Evolutionary conservation across 2,797 vertebrate genomes (phyloP).

Genomic region (Microcaecilia unicolor): DNA sequence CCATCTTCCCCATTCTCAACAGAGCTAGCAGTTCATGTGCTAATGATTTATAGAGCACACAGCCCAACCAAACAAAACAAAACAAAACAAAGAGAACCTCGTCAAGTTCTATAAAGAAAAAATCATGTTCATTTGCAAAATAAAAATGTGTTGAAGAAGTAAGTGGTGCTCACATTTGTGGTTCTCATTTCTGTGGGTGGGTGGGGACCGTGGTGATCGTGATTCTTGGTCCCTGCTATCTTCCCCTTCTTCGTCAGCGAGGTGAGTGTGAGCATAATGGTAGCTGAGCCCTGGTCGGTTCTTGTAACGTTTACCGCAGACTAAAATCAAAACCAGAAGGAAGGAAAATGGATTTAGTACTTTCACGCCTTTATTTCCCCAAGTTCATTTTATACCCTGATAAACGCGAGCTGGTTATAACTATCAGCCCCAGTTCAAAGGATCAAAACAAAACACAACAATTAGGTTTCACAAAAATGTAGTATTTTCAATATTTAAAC

Average conservation of each 20-base stretch:
- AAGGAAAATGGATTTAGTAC: too few species aligned
- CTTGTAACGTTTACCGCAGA: constrained; percentile 96
- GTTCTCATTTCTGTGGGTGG: constrained; percentile 72
- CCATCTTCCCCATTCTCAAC: too few species aligned
- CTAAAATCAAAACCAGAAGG: constrained; percentile 56
- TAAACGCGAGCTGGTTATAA: too few species aligned
- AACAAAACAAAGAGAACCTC: not conserved
- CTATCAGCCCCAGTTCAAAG: too few species aligned
- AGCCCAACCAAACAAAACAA: too few species aligned
- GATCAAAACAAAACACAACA: too few species aligned
- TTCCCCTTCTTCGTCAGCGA: constrained; percentile 90
- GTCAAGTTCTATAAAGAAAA: not conserved
- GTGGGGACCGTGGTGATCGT: constrained; percentile 60
- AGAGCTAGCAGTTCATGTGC: constrained; percentile 18
- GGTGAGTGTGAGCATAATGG: constrained; percentile 92
- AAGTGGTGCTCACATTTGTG: constrained; percentile 81
- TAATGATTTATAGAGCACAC: constrained; percentile 13
- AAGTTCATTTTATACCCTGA: too few species aligned
- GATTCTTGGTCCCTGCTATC: constrained; percentile 79
- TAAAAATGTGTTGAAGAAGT: constrained; percentile 4
- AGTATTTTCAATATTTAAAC: too few species aligned
- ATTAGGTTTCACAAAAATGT: too few species aligned
- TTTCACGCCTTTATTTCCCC: too few species aligned
- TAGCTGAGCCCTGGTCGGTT: constrained; percentile 95
- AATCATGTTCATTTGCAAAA: not conserved